These are phyloP conservation scores for Rhaphigaster nebulosa DNA, from an alignment of 2,888 invertebrate species.

Conservation along the genomic window DNA sequence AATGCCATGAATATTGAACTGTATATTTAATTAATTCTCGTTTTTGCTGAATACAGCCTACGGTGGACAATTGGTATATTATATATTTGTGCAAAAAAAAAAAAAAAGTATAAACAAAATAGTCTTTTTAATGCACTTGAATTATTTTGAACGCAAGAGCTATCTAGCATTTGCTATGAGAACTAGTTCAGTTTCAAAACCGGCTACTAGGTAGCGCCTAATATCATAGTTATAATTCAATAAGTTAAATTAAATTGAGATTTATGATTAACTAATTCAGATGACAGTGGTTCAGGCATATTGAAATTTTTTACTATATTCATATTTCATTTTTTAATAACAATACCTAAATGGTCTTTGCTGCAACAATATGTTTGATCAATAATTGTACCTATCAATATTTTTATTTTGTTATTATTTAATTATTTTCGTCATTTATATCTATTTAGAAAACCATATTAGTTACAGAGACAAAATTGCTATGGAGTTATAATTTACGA, in stretches of 20 bases:
- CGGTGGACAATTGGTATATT: too few species aligned
- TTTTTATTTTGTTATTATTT: background rate
- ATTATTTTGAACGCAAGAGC: background rate
- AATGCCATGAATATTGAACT: too few species aligned
- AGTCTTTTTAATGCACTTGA: too few species aligned
- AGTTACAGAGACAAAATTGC: background rate
- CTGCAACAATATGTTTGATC: background rate
- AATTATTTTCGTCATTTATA: background rate
- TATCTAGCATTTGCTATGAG: background rate
- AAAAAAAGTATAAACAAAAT: too few species aligned
- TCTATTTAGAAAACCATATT: background rate
- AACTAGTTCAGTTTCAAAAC: background rate
- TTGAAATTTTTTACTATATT: background rate
- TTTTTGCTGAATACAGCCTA: too few species aligned
- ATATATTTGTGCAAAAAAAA: too few species aligned
- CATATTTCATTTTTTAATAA: background rate
- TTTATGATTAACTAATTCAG: background rate
- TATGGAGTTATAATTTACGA: background rate
- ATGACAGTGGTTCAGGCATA: background rate
- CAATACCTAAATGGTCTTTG: background rate
- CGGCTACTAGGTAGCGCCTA: background rate
- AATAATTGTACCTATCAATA: background rate
- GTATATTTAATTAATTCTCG: too few species aligned
- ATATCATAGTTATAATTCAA: background rate
- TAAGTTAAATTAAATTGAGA: background rate